phyloP scores from a whole-genome alignment of 2,888 invertebrate genomes.

The Nomada goodeniana region DNA sequence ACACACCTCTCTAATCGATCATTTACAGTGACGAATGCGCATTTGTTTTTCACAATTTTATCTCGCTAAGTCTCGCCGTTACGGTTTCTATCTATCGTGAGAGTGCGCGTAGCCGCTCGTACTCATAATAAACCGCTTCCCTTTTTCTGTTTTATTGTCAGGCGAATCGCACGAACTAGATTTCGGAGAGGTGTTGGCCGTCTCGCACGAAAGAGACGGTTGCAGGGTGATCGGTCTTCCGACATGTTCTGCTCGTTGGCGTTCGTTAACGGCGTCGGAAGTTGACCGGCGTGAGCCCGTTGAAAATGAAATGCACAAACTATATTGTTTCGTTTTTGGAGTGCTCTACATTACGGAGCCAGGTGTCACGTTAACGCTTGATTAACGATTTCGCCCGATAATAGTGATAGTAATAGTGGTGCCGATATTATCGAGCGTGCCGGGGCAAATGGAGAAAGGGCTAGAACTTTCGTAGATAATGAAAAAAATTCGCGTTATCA shows the following conservation, averaged over 20 bases:
- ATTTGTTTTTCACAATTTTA: conserved; percentile 47
- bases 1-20: conserved; percentile 48
- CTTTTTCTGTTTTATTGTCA: neutral
- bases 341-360: too few species aligned
- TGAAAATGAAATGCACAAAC: too few species aligned
- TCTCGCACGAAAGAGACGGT: conserved; percentile 18
- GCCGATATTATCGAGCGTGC: conserved; percentile 29
- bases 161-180: too few species aligned
- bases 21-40: conserved; percentile 37
- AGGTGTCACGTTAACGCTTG: neutral
- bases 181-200: too few species aligned
- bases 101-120: neutral
- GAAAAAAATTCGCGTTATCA: conserved; percentile 67
- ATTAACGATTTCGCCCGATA: conserved; percentile 1
- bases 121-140: neutral
- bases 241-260: conserved; percentile 40
- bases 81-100: conserved; percentile 12
- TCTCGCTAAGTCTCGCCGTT: conserved; percentile 28
- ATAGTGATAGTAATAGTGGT: conserved; percentile 10
- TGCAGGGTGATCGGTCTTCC: conserved; percentile 74
- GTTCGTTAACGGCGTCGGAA: conserved; percentile 24
- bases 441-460: conserved; percentile 23
- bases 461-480: conserved; percentile 45
- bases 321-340: too few species aligned
- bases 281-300: too few species aligned